Base-by-base conservation (phyloP, 2,797 vertebrate species). In the Protonibea diacanthus region DNA sequence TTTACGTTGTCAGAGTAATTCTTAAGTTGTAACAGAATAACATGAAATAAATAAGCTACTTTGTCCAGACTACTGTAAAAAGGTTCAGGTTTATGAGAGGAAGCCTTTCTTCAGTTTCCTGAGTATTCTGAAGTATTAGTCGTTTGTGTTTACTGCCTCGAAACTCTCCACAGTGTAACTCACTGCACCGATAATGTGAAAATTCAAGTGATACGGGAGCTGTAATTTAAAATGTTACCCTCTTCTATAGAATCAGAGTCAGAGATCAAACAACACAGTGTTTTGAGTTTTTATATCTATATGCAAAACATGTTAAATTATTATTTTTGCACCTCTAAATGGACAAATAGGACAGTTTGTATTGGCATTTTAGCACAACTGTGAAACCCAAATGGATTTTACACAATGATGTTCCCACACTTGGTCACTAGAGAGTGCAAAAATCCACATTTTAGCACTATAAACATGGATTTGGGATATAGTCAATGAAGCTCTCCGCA, bases 361-460 rank as follows among this genome's bases (percentile, higher is more conserved):
- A 86, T 85, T 79, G 71, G 21, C 18, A 63, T 76, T 81, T 85
- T 80, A 91, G 91, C 88, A 93, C 91, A 93, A 92, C 69, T 90
- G 85, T 89, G 79, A 91, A 86, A 66, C 45, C 71, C 42, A 60
- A 62, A 82, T 57, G 58, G 60, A 87, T 84, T 86, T 84, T 67
- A 85, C 83, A 76, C 57, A 64, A 59, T 63, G 66, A 77, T 81
- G 74, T 87, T 89, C 60, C 77, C 79, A 52, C 23, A 71, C 69
- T 71, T 57, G 73, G 85, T 83, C 88, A 90, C 81, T 86, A 88
- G 76, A 87, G 84, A 83, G 85, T 86, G 88, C 87, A 92, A 84
- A 82, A 65, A 80, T 74, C 71, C 71, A 86, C 27, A 33, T 73
- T 79, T 80, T 57, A 53, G 84, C 81, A 80, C 82, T 63, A 80